phyloP scores from a whole-genome alignment of 2,113 vertebrate species.

The Pongo pygmaeus region DNA sequence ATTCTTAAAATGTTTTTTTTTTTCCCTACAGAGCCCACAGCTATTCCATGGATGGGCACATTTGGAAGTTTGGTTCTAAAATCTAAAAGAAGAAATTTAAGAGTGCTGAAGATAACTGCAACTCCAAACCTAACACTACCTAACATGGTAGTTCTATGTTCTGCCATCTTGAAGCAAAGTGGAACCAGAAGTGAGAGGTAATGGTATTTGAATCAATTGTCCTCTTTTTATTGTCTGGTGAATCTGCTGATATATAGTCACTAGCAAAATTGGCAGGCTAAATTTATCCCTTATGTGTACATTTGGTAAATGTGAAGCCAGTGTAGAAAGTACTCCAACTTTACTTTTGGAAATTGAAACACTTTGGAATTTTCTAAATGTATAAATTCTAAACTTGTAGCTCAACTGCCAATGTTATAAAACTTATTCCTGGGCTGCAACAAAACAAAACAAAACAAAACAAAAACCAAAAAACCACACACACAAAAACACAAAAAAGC shows the following conservation, averaged over 20 bases:
- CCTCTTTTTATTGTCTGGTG: background rate
- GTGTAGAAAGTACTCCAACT: background rate
- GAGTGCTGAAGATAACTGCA: background rate
- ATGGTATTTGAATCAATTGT: background rate
- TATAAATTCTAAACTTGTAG: slow-evolving; percentile 31
- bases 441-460: background rate
- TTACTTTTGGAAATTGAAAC: slow-evolving; percentile 2
- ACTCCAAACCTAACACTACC: background rate
- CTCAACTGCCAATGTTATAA: slow-evolving; percentile 23
- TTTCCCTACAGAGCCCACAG: background rate
- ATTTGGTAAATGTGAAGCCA: slow-evolving; percentile 34
- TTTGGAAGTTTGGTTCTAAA: background rate
- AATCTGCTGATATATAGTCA: background rate
- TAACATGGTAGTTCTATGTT: background rate
- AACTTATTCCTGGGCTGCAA: background rate
- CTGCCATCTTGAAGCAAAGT: background rate
- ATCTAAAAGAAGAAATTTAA: background rate
- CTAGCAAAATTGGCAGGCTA: background rate
- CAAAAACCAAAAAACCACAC: too few species aligned
- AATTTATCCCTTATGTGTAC: background rate
- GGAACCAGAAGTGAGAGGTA: background rate
- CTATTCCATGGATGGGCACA: background rate
- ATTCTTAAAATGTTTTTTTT: background rate
- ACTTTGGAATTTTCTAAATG: slow-evolving; percentile 44
- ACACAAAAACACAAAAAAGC: background rate